These are phyloP conservation scores for Microctenopoma steveboyesi DNA, from an alignment of 2,797 vertebrate species.

Conservation along the genomic window DNA sequence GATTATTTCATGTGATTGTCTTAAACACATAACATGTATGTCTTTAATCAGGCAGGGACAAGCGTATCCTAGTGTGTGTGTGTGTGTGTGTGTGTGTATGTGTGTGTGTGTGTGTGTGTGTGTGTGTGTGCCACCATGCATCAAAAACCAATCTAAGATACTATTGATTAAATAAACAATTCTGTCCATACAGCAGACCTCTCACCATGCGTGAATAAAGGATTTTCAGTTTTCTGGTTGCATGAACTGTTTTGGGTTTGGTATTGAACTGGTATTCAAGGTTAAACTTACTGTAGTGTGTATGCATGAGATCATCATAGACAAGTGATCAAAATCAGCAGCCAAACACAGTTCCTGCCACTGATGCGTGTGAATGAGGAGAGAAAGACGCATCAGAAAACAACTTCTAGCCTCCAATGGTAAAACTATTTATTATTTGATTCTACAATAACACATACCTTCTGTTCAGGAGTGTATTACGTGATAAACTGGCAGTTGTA, in stretches of 20 bases:
- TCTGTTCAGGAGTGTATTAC: conserved; percentile 8
- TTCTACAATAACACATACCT: background rate
- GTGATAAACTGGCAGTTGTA: background rate
- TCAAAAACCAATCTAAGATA: conserved; percentile 48
- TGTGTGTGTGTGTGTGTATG: conserved; percentile 36
- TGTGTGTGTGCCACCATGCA: conserved; percentile 24
- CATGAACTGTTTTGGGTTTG: background rate
- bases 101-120: conserved; percentile 27
- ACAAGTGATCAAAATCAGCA: background rate
- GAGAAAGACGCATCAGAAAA: background rate
- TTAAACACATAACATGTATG: conserved; percentile 46
- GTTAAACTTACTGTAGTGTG: background rate
- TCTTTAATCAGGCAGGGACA: conserved; percentile 45
- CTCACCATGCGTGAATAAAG: conserved; percentile 36
- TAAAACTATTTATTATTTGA: conserved; percentile 4
- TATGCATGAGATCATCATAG: conserved; percentile 6
- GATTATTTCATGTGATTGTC: conserved; percentile 49
- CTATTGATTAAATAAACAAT: conserved; percentile 73
- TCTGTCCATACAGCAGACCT: conserved; percentile 60
- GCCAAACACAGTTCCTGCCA: background rate
- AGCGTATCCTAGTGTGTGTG: conserved; percentile 26
- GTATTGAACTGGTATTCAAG: background rate
- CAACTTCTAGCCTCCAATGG: background rate
- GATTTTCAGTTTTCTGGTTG: background rate
- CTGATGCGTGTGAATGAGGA: background rate